Percentiles rank a stretch among this genome's conserved stretches.
Conservation (phyloP, 2,888 invertebrate genomes). For the Cheilosia vulpina region DNA sequence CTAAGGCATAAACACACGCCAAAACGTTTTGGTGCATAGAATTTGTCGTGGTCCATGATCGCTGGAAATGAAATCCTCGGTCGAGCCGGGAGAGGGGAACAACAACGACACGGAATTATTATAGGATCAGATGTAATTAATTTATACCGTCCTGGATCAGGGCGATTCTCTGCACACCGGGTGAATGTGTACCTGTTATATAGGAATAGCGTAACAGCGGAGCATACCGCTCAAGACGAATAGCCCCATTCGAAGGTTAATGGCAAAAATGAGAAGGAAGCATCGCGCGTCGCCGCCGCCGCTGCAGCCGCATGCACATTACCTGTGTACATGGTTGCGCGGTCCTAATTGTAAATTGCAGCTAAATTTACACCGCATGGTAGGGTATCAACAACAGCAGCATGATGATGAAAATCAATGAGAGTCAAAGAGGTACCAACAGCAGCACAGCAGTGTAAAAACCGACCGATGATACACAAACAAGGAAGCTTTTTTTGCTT, state of each 20-base stretch:
- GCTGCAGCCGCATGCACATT: slow-evolving; percentile 29
- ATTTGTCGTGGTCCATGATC: slow-evolving; percentile 55
- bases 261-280: slow-evolving; percentile 73
- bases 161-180: slow-evolving; percentile 47
- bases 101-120: slow-evolving; percentile 75
- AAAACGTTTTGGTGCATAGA: slow-evolving; percentile 25
- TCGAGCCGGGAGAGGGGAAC: neutral
- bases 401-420: slow-evolving; percentile 71
- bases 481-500: slow-evolving; percentile 65
- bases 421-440: slow-evolving; percentile 38
- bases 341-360: slow-evolving; percentile 73
- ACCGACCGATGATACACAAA: slow-evolving; percentile 55
- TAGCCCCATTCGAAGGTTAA: slow-evolving; percentile 69
- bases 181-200: slow-evolving; percentile 29
- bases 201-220: slow-evolving; percentile 49
- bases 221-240: slow-evolving; percentile 63
- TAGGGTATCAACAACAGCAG: slow-evolving; percentile 14
- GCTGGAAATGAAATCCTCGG: slow-evolving; percentile 24
- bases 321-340: slow-evolving; percentile 49
- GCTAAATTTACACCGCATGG: slow-evolving; percentile 17
- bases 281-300: slow-evolving; percentile 39
- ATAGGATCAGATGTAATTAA: slow-evolving; percentile 75
- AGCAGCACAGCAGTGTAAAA: slow-evolving; percentile 27
- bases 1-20: slow-evolving; percentile 18
- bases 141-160: slow-evolving; percentile 71